Evolutionary conservation across 1,140 invertebrate genomes (phyloP).

Genomic region (Orius insidiosus): DNA sequence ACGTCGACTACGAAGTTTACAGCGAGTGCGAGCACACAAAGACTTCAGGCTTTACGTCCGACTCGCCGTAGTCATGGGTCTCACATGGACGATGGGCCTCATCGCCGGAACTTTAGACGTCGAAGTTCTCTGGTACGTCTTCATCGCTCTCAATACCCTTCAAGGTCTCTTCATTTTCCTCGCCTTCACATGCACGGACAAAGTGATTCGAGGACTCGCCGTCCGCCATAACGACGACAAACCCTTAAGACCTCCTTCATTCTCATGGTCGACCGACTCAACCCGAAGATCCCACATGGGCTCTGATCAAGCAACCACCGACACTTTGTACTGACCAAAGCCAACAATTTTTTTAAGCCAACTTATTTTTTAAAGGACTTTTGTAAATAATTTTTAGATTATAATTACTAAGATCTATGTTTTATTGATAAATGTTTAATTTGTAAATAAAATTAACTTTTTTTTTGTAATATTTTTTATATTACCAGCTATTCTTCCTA

Average conservation of each 20-base stretch:
- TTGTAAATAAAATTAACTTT: no score
- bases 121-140: conserved; percentile 31
- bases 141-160: conserved; percentile 35
- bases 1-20: conserved; percentile 25
- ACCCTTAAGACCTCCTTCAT: conserved; percentile 19
- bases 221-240: conserved; percentile 9
- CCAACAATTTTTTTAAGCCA: no score
- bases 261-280: conserved; percentile 20
- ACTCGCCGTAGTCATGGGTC: conserved; percentile 34
- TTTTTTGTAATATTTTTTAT: no score
- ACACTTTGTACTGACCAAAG: no score
- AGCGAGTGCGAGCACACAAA: conserved; percentile 23
- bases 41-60: conserved; percentile 36
- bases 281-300: conserved; percentile 14
- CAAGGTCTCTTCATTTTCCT: conserved; percentile 41
- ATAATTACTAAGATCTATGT: no score
- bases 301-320: no score
- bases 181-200: conserved; percentile 35
- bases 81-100: conserved; percentile 35
- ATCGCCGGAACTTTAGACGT: conserved; percentile 29
- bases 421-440: no score
- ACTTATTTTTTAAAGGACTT: no score
- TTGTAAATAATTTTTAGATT: no score
- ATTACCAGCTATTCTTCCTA: no score
- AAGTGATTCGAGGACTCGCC: conserved; percentile 23